Evolutionary conservation across 2,888 invertebrate species (phyloP).

Genomic region (Caenorhabditis plicata): DNA sequence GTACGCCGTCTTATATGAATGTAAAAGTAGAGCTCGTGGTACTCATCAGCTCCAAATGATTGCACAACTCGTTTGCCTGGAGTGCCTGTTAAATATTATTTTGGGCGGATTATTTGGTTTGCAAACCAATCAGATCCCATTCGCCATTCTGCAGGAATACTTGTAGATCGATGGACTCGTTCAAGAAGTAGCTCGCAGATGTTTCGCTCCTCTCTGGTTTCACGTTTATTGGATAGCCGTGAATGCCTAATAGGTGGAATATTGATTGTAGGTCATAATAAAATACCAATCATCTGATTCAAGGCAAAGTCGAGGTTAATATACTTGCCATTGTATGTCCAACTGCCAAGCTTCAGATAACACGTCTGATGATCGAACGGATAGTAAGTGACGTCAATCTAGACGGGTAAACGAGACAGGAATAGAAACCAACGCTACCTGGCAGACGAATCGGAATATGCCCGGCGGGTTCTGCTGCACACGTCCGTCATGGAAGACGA

Average conservation of each 20-base stretch:
- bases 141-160: conserved; percentile 49
- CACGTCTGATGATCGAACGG: conserved; percentile 50
- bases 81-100: conserved; percentile 26
- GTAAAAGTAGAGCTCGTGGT: conserved; percentile 50
- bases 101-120: neutral
- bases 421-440: conserved; percentile 4
- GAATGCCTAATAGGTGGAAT: conserved; percentile 19
- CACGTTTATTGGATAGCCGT: conserved; percentile 22
- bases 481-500: conserved; percentile 40
- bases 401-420: neutral
- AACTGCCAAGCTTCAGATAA: conserved; percentile 46
- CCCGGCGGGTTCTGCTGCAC: conserved; percentile 51
- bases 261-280: neutral
- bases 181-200: conserved; percentile 40
- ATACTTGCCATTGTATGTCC: conserved; percentile 49
- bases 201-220: conserved; percentile 23
- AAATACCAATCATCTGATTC: conserved; percentile 35
- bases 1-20: conserved; percentile 47
- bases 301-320: conserved; percentile 46
- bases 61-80: conserved; percentile 47
- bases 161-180: conserved; percentile 50
- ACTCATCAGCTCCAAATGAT: conserved; percentile 38
- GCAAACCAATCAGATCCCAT: conserved; percentile 41
- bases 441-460: conserved; percentile 46
- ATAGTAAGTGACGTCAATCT: conserved; percentile 53